These are phyloP conservation scores for Micrasema longulum DNA, from an alignment of 1,140 invertebrate species.

Conservation along the genomic window DNA sequence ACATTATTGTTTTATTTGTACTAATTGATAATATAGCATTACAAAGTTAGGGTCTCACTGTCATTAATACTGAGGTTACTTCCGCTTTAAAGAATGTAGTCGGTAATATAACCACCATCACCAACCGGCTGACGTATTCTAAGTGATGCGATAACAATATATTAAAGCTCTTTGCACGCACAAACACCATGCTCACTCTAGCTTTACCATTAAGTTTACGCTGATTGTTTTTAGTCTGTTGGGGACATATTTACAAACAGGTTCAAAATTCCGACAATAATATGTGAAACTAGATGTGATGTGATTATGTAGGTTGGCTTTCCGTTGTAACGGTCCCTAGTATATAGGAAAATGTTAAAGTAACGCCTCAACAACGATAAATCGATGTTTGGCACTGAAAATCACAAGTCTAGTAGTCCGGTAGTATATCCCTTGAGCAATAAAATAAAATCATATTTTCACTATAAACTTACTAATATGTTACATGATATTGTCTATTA, in stretches of 20 bases:
- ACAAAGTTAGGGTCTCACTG: constrained; percentile 33
- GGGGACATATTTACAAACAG: too few relatives aligned
- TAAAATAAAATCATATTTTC: background rate
- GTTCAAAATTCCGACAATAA: too few relatives aligned
- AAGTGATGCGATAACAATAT: constrained; percentile 48
- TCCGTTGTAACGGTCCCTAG: too few relatives aligned
- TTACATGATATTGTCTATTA: constrained; percentile 14
- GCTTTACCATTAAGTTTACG: background rate
- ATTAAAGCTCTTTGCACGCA: constrained; percentile 50
- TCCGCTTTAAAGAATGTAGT: constrained; percentile 21
- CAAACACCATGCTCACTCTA: constrained; percentile 42
- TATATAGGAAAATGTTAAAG: background rate
- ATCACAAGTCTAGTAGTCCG: constrained; percentile 8
- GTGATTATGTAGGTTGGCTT: background rate
- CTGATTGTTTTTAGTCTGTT: too few relatives aligned
- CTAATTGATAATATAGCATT: constrained; percentile 42
- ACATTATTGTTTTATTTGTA: constrained; percentile 44
- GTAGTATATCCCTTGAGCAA: constrained; percentile 4
- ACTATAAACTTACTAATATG: too few relatives aligned
- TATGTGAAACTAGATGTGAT: background rate
- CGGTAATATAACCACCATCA: constrained; percentile 21
- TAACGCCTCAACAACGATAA: constrained; percentile 22
- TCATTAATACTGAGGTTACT: constrained; percentile 35
- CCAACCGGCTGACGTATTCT: constrained; percentile 29
- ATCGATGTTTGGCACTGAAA: constrained; percentile 34